Base-by-base conservation (phyloP, 2,888 invertebrate species). In the Cantharis rufa region DNA sequence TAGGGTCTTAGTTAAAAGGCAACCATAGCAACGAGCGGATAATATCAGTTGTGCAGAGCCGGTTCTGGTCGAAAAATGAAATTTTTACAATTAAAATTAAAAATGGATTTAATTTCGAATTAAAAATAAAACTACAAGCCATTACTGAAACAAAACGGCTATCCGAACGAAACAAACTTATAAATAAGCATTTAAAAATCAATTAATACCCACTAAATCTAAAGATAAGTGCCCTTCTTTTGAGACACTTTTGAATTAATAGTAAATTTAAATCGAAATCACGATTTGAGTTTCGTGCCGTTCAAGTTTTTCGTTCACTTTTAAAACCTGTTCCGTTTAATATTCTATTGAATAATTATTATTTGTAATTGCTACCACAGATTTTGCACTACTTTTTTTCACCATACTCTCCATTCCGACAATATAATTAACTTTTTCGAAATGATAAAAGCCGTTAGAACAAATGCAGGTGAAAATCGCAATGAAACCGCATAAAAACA, bases 141-240 rank as follows among this genome's bases (percentile, higher is more conserved):
- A 48, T 48, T 48, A 48, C n/a, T 48, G 48, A 48, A 48, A 48
- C 48, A 48, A 48, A 48, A 48, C n/a, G 48, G n/a, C 7, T 13
- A n/a, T 48, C 48, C 48, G 48, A 48, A 48, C 70, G 15, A 77
- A 77, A 72, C 61, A 69, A 77, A 69, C 63, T 74, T 64, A 77
- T 77, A 77, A 77, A 77, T 77, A 77, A 62, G 62, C 69, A 77
- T 77, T 77, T 77, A 77, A 74, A 74, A 74, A 77, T 74, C 77
- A 77, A 77, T 77, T 77, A 77, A 77, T 77, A 72, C 71, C 69
- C 15, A 62, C 75, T 70, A 75, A 75, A 75, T 71, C 62, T 66
- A 71, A 68, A 71, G 69, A 71, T 61, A 71, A 75, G 63, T 75
- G 75, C 70, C 61, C 72, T 76, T 74, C 77, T 77, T 77, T 68